Base-by-base conservation (phyloP, 2,113 vertebrate genomes). In the Pipa parva region DNA sequence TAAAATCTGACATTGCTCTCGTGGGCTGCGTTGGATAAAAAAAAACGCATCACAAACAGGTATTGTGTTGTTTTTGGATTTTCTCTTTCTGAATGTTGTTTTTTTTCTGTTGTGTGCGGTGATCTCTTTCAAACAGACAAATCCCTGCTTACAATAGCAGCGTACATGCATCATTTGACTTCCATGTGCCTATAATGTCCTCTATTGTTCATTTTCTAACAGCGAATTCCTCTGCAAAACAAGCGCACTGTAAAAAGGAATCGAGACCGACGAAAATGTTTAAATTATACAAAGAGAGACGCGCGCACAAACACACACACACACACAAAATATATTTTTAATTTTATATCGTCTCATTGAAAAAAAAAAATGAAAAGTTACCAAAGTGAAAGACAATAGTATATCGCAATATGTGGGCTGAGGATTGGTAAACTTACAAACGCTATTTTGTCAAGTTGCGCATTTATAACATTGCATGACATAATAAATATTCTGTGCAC, bases 181-280 rank as follows among this genome's bases (percentile, higher is more conserved):
- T 20, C 39, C 18, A 24, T 22, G 46, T 20, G 18, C 46, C 46
- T 49, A 21, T 49, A 24, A 49, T 49, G 46, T 49, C 18, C 15
- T 24, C 46, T 24, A 22, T 49, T 49, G 46, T 49, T 49, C 21
- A 49, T 22, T 49, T 49, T 13, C 18, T 20, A 49, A 49, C 46
- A 49, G 46, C 46, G 22, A 49, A 49, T 49, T 49, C 46, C 46
- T 49, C 18, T 49, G 21, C 46, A 49, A 13, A 24, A 49, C 22
- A 49, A 49, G 46, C 46, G 15, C 46, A 21, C 46, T 49, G 46
- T 49, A 49, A 49, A 17, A 18, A 22, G 7, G 21, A 8, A 22
- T 49, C 22, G 22, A 49, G 46, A 22, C 46, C 11, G 18, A 49
- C 22, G 18, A 49, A 49, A 49, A 49, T 49, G 46, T 49, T 22